Evolutionary conservation across 2,797 vertebrate species (phyloP), one percentile per base, ranked within the genome.

Genomic region (Dicrostonyx torquatus): DNA sequence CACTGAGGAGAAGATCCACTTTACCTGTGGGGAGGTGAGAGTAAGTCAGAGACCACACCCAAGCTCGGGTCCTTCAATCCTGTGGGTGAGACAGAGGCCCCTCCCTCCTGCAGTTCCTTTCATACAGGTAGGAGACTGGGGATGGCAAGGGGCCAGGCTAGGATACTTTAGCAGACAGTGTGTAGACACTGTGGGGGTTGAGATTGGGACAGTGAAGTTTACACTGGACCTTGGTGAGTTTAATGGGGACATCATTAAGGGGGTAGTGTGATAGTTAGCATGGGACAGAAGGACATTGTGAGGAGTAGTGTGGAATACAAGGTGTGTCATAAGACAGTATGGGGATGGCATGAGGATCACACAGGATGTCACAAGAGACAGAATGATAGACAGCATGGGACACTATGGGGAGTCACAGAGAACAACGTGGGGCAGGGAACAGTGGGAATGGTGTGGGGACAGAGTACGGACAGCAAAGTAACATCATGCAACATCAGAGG

Each of bases 1-100:
- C 77, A 97, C 80, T 0, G 97, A 96, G 6, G 97, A 96, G 90
- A 97, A 97, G 62, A 98, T 93, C 97, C 97, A 97, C 76, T 98
- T 97, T 18, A 98, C 97, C 97, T 98, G 96, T 0, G 2, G 62
- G 45, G 17, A 66, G 2, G n/a, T 64, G 1, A n/a, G 18, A 31
- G 18, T 29, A 34, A 72, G 40, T 8, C 9, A 45, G 58, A 12
- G 4, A 6, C 4, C 3, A 43, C 17, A 17, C 7, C 64, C 15
- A 0, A 9, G 2, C 20, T 34, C 0, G 12, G 40, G 26, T 17
- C 15, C 17, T 0, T 20, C 7, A 40, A 14, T 40, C 12, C 43
- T 4, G 8, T 37, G 24, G 2, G 29, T 24, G 43, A 76, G 55
- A 13, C 20, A n/a, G 55, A 45, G 55, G 5, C 55, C 31, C 10